phyloP scores from a whole-genome alignment of 2,888 invertebrate genomes.

The Hyles lineata region DNA sequence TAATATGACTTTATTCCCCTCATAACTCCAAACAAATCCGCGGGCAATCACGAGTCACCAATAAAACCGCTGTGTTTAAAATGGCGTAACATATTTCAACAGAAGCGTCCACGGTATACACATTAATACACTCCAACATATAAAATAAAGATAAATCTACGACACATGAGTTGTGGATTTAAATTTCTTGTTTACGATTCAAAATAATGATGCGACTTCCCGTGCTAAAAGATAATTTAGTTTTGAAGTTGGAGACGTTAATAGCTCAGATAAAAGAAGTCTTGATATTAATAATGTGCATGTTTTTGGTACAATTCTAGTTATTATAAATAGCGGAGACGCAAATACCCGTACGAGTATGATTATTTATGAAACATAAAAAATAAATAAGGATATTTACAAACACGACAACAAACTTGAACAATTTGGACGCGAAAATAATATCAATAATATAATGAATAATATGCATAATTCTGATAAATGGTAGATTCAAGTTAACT shows the following conservation, averaged over 20 bases:
- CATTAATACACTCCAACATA: conserved; percentile 61
- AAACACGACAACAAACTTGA: no score
- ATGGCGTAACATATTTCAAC: conserved; percentile 67
- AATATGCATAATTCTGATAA: no score
- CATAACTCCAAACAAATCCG: conserved; percentile 21
- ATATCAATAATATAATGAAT: no score
- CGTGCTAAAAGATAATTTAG: conserved; percentile 42
- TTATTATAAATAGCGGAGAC: no score
- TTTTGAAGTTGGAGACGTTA: background rate
- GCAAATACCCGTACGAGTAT: no score
- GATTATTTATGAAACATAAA: no score
- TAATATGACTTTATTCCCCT: conserved; percentile 16
- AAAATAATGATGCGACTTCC: conserved; percentile 54
- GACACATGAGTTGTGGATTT: conserved; percentile 56
- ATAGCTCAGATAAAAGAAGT: background rate
- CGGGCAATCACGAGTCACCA: conserved; percentile 25
- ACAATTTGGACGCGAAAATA: no score
- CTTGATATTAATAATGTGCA: background rate
- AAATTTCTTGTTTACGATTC: conserved; percentile 42
- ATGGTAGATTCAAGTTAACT: no score
- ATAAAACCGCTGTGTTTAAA: conserved; percentile 44
- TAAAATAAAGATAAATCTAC: conserved; percentile 60
- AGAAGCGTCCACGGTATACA: conserved; percentile 65
- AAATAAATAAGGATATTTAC: no score
- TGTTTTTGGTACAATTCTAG: background rate